Evolutionary conservation across 2,888 invertebrate genomes (phyloP), one percentile per base, ranked within the genome.

Genomic region (Taphrorychus bicolor): DNA sequence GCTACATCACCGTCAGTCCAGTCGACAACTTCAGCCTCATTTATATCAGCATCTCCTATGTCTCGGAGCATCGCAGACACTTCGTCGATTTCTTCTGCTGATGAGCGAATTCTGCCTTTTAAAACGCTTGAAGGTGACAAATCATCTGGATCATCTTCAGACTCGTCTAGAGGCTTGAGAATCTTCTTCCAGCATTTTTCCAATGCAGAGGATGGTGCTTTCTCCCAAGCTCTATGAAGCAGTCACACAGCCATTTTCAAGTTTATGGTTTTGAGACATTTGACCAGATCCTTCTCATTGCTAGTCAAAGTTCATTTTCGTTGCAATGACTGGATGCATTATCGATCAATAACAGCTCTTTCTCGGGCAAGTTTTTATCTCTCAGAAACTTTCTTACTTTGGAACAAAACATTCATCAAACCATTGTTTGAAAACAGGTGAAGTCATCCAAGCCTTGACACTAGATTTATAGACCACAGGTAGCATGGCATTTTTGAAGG

Each of bases 101-200:
- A n/a, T 59, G 64, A 42, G 42, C 49, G 51, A 16, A 51, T 16
- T 18, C 21, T 51, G 21, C 19, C 42, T 42, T 2, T 57, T 22
- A 53, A 21, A 22, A 56, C 54, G 48, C 45, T 65, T 52, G 45
- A 52, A 51, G 62, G 62, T 19, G 58, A 54, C 45, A 62, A 41
- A 57, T 57, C 62, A 14, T 62, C 67, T 40, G 51, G 49, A 18
- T 61, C 62, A 62, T 52, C 57, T 57, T 67, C 67, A 40, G 32
- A 45, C 40, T 60, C 53, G 40, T 48, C 41, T 45, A 18, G 11
- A 40, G 52, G 53, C 42, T 51, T 23, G 11, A 60, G 24, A 59
- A 65, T 52, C 40, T 59, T 59, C 52, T 59, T 51, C 53, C 65
- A 60, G 53, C 59, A 60, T 53, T 65, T 63, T 65, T 64, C 41